Evolutionary conservation across 2,888 invertebrate species (phyloP), one percentile per base, ranked within the genome.

Genomic region (Melanargia galathea): DNA sequence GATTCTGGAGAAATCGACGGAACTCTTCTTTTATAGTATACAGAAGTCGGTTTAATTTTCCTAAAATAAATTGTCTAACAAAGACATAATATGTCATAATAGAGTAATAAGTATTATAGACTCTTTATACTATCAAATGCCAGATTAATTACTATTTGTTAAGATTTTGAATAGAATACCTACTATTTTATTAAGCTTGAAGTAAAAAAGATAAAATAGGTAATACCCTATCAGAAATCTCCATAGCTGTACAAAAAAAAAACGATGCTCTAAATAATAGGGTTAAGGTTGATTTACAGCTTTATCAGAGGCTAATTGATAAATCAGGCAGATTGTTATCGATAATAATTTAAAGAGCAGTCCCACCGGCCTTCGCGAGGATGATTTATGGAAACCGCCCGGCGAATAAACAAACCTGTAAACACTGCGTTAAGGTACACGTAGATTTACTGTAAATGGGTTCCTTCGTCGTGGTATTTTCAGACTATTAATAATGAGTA

Each of bases 341-440:
- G 72, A 73, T 76, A 78, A 80, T 80, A 77, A 76, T 70, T 69
- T 75, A 70, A 67, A 70, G 70, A 63, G 63, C 60, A 63, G 49
- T 67, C 63, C 68, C 65, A 66, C 62, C 70, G 60, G 71, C 70
- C 67, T 71, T 74, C 68, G 67, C 67, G 70, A 67, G 71, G 62
- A 72, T 74, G 72, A 80, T 77, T 81, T 77, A 80, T 79, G 74
- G 76, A 73, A 76, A 73, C 65, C 62, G 66, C 70, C 58, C 33
- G 38, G n/a, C 33, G 30, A 48, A 58, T 59, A 45, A 56, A 45
- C 58, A 58, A 46, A 43, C 26, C 43, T 26, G 24, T 60, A 51
- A 49, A 60, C 46, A 57, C 20, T 38, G 18, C 38, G 13, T 20
- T 43, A 46, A 35, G 38, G 59, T 59, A 56, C 33, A 46, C 24